Conservation (phyloP, 1,140 invertebrate genomes). For the Zophobas atratus region DNA sequence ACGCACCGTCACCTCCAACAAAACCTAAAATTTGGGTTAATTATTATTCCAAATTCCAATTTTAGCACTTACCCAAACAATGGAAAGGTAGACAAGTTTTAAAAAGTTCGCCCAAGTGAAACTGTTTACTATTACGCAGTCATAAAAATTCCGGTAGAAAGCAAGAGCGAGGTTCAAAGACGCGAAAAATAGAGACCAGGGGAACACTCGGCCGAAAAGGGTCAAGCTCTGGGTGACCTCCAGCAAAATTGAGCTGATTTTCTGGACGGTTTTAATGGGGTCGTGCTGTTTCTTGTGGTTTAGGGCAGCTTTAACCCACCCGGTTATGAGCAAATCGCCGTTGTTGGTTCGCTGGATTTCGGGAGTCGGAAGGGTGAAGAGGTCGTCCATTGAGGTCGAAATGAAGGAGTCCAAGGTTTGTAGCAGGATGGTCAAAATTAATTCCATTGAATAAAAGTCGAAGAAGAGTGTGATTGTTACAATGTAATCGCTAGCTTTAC, state of each 20-base stretch:
- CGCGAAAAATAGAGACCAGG: not conserved
- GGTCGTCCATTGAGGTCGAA: not conserved
- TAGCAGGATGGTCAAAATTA: not conserved
- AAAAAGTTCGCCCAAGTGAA: not conserved
- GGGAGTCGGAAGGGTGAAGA: not conserved
- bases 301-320: constrained; percentile 9
- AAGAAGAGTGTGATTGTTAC: not conserved
- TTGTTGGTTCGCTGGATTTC: not conserved
- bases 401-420: not conserved
- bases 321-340: constrained; percentile 7
- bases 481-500: not conserved
- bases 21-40: too few species aligned
- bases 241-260: not conserved
- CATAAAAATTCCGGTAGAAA: not conserved
- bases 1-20: too few species aligned
- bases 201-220: not conserved
- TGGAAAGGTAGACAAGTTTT: not conserved
- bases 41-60: too few species aligned
- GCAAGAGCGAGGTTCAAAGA: not conserved
- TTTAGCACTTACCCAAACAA: too few species aligned
- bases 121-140: not conserved
- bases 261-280: not conserved
- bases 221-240: not conserved
- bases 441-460: not conserved
- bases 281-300: not conserved